These are phyloP conservation scores for Erebia palarica DNA, from an alignment of 2,888 invertebrate genomes.

Conservation along the genomic window DNA sequence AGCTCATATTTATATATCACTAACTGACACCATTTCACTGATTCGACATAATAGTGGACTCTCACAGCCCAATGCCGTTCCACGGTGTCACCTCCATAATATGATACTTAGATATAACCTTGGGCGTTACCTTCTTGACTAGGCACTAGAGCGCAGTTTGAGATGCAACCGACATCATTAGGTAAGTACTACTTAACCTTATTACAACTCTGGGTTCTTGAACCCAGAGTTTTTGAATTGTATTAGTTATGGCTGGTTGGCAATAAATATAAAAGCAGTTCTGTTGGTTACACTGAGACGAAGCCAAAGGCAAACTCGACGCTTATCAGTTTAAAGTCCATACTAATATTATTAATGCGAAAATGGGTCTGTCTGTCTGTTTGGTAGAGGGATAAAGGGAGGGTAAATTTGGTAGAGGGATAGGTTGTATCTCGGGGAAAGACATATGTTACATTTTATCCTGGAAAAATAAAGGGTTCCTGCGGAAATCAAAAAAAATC, in stretches of 20 bases:
- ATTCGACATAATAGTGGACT: conserved; percentile 14
- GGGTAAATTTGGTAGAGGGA: too few species aligned
- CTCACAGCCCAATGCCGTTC: neutral
- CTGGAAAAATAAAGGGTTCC: too few species aligned
- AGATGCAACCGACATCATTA: conserved; percentile 34
- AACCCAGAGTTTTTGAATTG: neutral
- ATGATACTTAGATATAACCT: conserved; percentile 31
- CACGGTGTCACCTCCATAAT: conserved; percentile 4
- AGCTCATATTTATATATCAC: too few species aligned
- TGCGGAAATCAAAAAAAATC: too few species aligned
- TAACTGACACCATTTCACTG: too few species aligned
- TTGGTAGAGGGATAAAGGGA: too few species aligned
- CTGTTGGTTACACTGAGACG: neutral
- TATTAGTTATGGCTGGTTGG: neutral
- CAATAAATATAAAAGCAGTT: too few species aligned
- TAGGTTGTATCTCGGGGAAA: too few species aligned
- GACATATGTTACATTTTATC: too few species aligned
- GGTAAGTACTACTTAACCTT: conserved; percentile 24
- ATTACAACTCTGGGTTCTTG: conserved; percentile 16
- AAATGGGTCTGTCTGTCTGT: too few species aligned
- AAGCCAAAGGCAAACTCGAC: neutral
- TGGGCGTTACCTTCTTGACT: conserved; percentile 29
- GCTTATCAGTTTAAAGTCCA: neutral
- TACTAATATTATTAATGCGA: too few species aligned
- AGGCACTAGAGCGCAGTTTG: conserved; percentile 30